phyloP scores from a whole-genome alignment of 1,140 invertebrate species.

The Drosophila tristis region DNA sequence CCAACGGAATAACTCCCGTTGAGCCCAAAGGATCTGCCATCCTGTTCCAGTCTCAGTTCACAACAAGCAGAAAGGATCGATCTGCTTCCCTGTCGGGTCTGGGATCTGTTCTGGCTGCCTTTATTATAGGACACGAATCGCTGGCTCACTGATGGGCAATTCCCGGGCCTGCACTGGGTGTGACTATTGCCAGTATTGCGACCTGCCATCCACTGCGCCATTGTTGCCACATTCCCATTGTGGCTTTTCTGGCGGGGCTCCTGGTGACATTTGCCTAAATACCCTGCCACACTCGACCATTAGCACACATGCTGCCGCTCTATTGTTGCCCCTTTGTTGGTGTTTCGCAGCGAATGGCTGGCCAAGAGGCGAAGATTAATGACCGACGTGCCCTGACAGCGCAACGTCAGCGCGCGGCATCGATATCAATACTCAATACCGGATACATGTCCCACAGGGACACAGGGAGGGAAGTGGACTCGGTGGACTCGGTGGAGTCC shows the following conservation, averaged over 20 bases:
- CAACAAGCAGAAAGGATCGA: too few relatives aligned
- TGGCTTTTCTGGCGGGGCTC: constrained; percentile 5
- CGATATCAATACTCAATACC: constrained; percentile 39
- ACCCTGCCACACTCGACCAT: constrained; percentile 32
- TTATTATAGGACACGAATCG: too few relatives aligned
- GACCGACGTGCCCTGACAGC: constrained; percentile 42
- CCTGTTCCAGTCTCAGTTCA: too few relatives aligned
- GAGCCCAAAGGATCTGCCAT: too few relatives aligned
- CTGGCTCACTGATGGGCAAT: too few relatives aligned
- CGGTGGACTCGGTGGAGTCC: too few relatives aligned
- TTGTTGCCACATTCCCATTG: constrained; percentile 40
- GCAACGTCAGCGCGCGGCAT: constrained; percentile 36
- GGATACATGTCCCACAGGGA: background rate
- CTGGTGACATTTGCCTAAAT: constrained; percentile 48
- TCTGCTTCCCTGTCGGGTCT: too few relatives aligned
- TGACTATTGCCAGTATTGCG: background rate
- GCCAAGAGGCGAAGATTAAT: constrained; percentile 46
- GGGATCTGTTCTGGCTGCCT: too few relatives aligned
- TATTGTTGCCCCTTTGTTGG: constrained; percentile 27
- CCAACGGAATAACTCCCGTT: too few relatives aligned
- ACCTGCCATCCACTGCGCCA: constrained; percentile 14
- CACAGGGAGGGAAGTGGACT: background rate
- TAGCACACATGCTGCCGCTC: constrained; percentile 36
- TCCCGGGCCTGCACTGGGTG: too few relatives aligned
- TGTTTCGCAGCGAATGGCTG: constrained; percentile 31